These are phyloP conservation scores for Trichopria drosophilae DNA, from an alignment of 2,888 invertebrate genomes.

Conservation along the genomic window DNA sequence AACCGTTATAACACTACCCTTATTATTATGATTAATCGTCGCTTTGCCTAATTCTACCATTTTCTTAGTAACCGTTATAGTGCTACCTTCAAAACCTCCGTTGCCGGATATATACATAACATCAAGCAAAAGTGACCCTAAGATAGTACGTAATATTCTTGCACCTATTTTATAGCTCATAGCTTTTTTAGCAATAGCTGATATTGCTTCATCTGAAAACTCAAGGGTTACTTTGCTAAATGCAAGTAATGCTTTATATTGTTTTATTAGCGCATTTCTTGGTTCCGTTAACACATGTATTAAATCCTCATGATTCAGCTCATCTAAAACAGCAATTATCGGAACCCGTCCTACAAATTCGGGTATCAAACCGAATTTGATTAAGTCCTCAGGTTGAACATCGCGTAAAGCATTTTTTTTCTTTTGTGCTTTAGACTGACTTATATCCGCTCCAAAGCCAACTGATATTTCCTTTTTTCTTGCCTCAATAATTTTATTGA, in stretches of 20 bases:
- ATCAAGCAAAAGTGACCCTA: constrained; percentile 13
- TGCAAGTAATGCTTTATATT: constrained; percentile 7
- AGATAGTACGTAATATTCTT: constrained; percentile 10
- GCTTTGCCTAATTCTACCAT: too few relatives aligned
- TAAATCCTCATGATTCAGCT: constrained; percentile 12
- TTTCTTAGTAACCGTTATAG: too few relatives aligned
- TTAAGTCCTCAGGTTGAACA: constrained; percentile 7
- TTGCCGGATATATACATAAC: constrained; percentile 12
- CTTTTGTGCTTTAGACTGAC: constrained; percentile 1
- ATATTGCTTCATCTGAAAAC: constrained; percentile 7
- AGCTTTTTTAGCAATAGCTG: constrained; percentile 19
- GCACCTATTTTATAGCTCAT: constrained; percentile 12
- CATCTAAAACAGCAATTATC: constrained; percentile 9
- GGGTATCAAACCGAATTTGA: constrained; percentile 16
- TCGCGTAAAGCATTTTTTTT: background rate
- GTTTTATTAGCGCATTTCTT: constrained; percentile 15
- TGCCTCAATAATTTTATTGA: constrained; percentile 1
- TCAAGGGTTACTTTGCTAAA: constrained; percentile 1
- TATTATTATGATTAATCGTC: too few relatives aligned
- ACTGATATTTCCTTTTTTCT: constrained; percentile 3
- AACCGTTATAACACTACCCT: constrained; percentile 8
- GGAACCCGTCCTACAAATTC: constrained; percentile 20
- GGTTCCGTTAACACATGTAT: constrained; percentile 9
- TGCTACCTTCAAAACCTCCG: constrained; percentile 14
- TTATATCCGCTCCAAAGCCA: constrained; percentile 8